Conservation (phyloP, 2,888 invertebrate genomes). For the Dryobota labecula region DNA sequence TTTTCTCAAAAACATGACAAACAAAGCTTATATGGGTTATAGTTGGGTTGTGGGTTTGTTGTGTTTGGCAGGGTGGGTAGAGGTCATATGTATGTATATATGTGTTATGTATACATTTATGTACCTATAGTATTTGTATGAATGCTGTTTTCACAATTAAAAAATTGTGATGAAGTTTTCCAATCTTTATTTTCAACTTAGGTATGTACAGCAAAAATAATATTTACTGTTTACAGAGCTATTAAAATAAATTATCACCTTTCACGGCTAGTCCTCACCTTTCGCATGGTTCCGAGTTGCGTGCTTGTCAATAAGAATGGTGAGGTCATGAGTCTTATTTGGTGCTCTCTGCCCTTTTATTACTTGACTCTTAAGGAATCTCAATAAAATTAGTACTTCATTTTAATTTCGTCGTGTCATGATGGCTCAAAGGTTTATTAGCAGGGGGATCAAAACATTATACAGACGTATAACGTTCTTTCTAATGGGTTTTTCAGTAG, state of each 20-base stretch:
- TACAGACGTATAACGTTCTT: too few relatives aligned
- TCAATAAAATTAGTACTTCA: conserved; percentile 17
- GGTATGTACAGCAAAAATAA: not conserved
- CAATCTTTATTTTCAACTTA: not conserved
- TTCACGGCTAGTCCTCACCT: conserved; percentile 29
- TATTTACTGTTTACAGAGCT: not conserved
- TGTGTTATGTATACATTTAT: too few relatives aligned
- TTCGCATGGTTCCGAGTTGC: conserved; percentile 43
- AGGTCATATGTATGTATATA: too few relatives aligned
- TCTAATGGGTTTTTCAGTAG: too few relatives aligned
- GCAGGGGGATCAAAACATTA: not conserved
- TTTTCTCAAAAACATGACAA: not conserved
- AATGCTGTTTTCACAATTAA: too few relatives aligned
- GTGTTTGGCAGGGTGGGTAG: too few relatives aligned
- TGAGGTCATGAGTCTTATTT: conserved; percentile 44
- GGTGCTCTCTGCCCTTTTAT: conserved; percentile 44
- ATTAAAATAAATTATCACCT: conserved; percentile 30
- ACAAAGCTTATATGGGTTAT: not conserved
- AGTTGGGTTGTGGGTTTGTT: too few relatives aligned
- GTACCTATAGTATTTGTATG: too few relatives aligned
- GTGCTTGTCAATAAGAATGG: conserved; percentile 27
- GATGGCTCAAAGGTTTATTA: conserved; percentile 1
- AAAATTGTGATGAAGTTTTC: not conserved
- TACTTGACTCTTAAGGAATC: conserved; percentile 30
- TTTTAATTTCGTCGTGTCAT: not conserved